Conservation (phyloP, 1,140 invertebrate species). For the Aphaenogaster floridana region DNA sequence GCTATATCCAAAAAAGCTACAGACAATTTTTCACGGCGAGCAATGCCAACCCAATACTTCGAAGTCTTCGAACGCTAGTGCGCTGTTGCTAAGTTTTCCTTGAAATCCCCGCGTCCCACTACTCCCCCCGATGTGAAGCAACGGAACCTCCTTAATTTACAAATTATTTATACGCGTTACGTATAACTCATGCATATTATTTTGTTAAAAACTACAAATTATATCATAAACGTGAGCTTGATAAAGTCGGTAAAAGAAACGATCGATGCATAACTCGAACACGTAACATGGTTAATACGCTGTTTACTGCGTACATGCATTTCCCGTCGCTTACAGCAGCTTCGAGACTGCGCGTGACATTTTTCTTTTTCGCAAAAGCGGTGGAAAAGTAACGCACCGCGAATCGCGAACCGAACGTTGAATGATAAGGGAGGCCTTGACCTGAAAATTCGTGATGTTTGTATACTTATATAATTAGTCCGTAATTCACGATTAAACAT, state of each 20-base stretch:
- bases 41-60: too few species aligned
- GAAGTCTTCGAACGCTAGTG: too few species aligned
- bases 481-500: constrained; percentile 38
- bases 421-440: constrained; percentile 73
- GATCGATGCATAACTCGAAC: background rate
- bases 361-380: background rate
- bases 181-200: background rate
- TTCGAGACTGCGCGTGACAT: background rate
- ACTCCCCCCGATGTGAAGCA: too few species aligned
- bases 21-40: too few species aligned
- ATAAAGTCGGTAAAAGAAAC: constrained; percentile 20
- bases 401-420: constrained; percentile 38
- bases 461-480: constrained; percentile 38
- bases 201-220: background rate
- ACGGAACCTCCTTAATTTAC: background rate
- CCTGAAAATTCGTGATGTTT: constrained; percentile 68
- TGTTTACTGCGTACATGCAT: background rate
- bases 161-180: constrained; percentile 3
- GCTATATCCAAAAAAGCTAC: too few species aligned
- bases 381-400: constrained; percentile 5
- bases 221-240: background rate
- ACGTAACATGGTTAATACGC: background rate
- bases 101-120: too few species aligned
- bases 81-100: too few species aligned
- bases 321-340: background rate